Evolutionary conservation across 2,888 invertebrate species (phyloP), one percentile per base, ranked within the genome.

Genomic region (Drosophila percnosoma): DNA sequence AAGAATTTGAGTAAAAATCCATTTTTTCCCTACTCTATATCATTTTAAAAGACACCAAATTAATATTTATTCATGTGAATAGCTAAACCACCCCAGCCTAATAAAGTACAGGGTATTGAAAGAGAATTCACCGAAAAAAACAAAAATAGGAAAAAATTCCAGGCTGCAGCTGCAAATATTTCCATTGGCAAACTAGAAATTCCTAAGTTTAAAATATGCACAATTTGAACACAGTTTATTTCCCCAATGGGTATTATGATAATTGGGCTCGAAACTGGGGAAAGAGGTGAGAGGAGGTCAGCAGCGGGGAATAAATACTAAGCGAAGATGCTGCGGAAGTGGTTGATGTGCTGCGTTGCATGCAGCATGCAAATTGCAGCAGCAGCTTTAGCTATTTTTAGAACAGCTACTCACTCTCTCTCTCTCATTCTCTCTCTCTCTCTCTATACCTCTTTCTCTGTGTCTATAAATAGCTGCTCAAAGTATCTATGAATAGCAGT

Each of bases 401-500:
- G 68, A 54, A 24, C 31, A 48, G 18, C 29, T 33, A 55, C n/a
- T 52, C 67, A 7, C 29, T 29, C 1, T 29, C 27, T 27, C 13
- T 21, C 29, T 66, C 29, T 36, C 40, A 6, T 10, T 24, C 52
- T 52, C 54, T 52, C 59, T 42, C 24, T 13, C 45, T 18, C 63
- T 24, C 8, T 29, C 48, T 4, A 4, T 27, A 0, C 1, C 21
- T 2, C 21, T 4, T 4, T 15, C 21, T 3, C 18, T 18, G 42
- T 53, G 52, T 62, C 77, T 76, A 77, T 70, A 66, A 76, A 80
- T 77, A 80, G 71, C 24, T 27, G 21, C 40, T 36, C 21, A 27
- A 21, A 27, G 40, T 18, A 49, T 76, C 76, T 80, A 77, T 70
- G 70, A 77, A 77, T 76, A 80, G 65, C 52, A 52, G 40, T 21